Percentiles rank a stretch among this genome's conserved stretches.
Evolutionary conservation across 2,888 invertebrate species (phyloP).

Genomic region (Catocala fraxini): DNA sequence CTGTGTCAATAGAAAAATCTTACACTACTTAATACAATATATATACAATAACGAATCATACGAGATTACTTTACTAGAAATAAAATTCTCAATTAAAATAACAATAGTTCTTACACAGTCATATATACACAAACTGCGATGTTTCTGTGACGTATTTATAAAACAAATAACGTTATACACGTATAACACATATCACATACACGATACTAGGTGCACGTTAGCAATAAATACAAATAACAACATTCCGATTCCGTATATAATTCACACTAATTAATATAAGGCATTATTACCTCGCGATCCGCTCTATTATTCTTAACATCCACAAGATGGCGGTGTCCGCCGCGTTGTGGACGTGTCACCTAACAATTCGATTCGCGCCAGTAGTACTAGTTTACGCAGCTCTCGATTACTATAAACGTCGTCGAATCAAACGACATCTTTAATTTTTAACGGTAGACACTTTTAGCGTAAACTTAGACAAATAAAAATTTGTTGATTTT

Average conservation of each 20-base stretch:
- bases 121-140: slow-evolving; percentile 6
- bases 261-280: slow-evolving; percentile 16
- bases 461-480: no score
- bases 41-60: slow-evolving; percentile 27
- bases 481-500: no score
- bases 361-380: not conserved
- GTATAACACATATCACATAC: slow-evolving; percentile 15
- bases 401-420: not conserved
- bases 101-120: slow-evolving; percentile 19
- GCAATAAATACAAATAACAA: slow-evolving; percentile 5
- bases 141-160: not conserved
- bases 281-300: slow-evolving; percentile 7
- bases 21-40: slow-evolving; percentile 11
- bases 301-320: not conserved
- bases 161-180: slow-evolving; percentile 1
- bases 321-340: not conserved
- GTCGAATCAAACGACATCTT: no score
- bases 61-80: slow-evolving; percentile 22
- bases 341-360: no score
- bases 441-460: no score
- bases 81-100: slow-evolving; percentile 27
- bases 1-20: slow-evolving; percentile 1
- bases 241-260: slow-evolving; percentile 5
- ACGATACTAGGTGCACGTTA: slow-evolving; percentile 12
- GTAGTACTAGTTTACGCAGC: not conserved